Conservation (phyloP, 2,888 invertebrate genomes). For the Oxycera nigricornis region DNA sequence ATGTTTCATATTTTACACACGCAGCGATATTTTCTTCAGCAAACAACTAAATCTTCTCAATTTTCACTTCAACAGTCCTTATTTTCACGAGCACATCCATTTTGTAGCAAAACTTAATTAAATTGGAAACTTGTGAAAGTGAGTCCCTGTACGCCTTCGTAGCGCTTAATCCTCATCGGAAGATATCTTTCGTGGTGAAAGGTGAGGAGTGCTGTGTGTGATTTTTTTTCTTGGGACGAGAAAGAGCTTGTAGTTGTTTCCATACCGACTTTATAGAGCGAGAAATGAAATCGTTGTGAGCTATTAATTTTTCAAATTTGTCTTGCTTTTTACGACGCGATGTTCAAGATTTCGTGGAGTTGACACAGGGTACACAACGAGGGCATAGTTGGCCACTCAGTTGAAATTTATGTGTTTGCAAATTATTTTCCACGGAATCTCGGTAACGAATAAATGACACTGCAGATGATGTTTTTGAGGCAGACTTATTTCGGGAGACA, state of each 20-base stretch:
- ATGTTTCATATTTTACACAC: neutral
- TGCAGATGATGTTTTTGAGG: no score
- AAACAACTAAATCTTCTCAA: neutral
- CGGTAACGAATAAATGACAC: no score
- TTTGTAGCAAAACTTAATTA: slow-evolving; percentile 6
- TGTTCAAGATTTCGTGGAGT: neutral
- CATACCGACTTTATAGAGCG: neutral
- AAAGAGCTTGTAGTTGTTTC: neutral
- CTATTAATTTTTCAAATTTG: neutral
- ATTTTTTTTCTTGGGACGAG: no score
- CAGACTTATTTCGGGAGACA: no score
- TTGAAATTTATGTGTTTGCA: no score
- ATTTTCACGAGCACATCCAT: neutral
- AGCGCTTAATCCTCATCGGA: neutral
- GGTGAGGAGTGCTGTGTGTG: neutral
- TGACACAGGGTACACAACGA: no score
- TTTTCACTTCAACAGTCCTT: neutral
- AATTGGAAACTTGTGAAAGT: slow-evolving; percentile 11
- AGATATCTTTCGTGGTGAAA: neutral
- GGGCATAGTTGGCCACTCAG: no score
- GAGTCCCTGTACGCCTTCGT: neutral
- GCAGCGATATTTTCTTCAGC: neutral
- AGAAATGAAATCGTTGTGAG: slow-evolving; percentile 6
- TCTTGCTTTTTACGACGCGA: neutral
- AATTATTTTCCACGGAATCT: no score